Percentiles rank a stretch among this genome's conserved stretches.
Conservation (phyloP, 2,797 vertebrate species). For the Pseudochaenichthys georgianus region DNA sequence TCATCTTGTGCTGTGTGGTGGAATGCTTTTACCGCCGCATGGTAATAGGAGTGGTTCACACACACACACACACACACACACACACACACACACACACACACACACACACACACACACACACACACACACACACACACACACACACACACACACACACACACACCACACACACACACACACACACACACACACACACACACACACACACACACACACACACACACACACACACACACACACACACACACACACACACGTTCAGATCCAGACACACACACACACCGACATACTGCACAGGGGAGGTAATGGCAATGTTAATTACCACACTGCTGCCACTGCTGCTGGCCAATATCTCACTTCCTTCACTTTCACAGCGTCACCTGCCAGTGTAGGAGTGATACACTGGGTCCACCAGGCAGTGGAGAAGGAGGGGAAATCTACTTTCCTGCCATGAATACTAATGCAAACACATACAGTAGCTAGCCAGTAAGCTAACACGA, state of each 20-base stretch:
- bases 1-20: conserved; percentile 24
- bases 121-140: too few relatives aligned
- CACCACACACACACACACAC: too few relatives aligned
- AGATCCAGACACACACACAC: neutral
- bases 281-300: conserved; percentile 32
- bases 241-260: too few relatives aligned
- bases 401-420: conserved; percentile 54
- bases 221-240: too few relatives aligned
- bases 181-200: too few relatives aligned
- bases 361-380: conserved; percentile 63
- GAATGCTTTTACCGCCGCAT: conserved; percentile 30
- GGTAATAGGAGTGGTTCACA: conserved; percentile 18
- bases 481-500: conserved; percentile 61
- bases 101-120: too few relatives aligned
- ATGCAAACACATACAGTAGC: conserved; percentile 53
- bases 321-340: conserved; percentile 58
- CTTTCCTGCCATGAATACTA: conserved; percentile 57
- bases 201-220: too few relatives aligned
- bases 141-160: too few relatives aligned
- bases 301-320: conserved; percentile 74
- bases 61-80: conserved; percentile 16
- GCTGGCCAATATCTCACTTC: conserved; percentile 67
- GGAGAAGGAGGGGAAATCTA: conserved; percentile 33
- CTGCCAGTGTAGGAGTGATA: conserved; percentile 72
- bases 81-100: neutral